Evolutionary conservation across 2,888 invertebrate genomes (phyloP), one percentile per base, ranked within the genome.

Genomic region (Papilio demoleus): DNA sequence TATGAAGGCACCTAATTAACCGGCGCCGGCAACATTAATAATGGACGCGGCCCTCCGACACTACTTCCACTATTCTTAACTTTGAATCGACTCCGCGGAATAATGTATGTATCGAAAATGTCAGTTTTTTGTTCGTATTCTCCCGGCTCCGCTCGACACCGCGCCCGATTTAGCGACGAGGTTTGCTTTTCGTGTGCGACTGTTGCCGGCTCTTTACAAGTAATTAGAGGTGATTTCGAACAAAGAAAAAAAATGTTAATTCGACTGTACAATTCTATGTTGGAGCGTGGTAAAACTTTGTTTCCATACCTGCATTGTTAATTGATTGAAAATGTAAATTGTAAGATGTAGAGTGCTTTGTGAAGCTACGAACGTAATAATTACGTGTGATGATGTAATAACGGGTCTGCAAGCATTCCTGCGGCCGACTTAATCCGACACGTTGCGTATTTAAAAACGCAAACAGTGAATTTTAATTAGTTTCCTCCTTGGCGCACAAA

Each of bases 1-100:
- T 87, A 92, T 91, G 88, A 83, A 92, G 83, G 83, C 81, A 81
- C 81, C 90, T 92, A 91, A 92, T 92, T 92, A 92, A 88, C 90
- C 83, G 85, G 78, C 58, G 68, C 82, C 83, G 85, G 79, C 76
- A 75, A 70, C 50, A 73, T 78, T 76, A 78, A 78, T 79, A 74
- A 77, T 77, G 72, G 65, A 77, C 67, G 65, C 50, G 12, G 70
- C 68, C 47, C 61, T 60, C 45, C 36, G 47, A 60, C 45, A 58
- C 59, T 70, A 72, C 68, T 72, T 59, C 62, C 61, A 72, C 64
- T 71, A 63, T 68, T 68, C 62, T 63, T 63, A 63, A 67, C 67
- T 67, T 61, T 67, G 67, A 67, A 61, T 67, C 67, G 67, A 56
- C 67, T 42, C 12, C 58, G 36, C 67, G 63, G 62, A 63, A 68